Conservation (phyloP, 2,113 vertebrate genomes). For the Alethe diademata region DNA sequence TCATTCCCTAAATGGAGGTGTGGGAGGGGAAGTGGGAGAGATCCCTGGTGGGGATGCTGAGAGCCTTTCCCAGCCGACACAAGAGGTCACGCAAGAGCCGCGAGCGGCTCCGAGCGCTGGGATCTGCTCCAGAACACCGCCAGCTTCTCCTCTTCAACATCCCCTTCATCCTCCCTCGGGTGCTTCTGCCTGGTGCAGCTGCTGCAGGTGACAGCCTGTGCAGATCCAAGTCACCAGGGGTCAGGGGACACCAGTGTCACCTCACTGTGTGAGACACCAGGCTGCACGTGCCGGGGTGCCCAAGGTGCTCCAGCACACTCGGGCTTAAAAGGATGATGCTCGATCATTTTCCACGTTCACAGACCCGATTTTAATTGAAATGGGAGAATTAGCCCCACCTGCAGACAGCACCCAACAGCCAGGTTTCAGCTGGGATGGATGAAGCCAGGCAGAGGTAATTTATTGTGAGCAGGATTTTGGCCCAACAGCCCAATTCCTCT, state of each 20-base stretch:
- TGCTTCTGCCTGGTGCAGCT: rapidly evolving
- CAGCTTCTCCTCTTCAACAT: rapidly evolving
- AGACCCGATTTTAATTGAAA: background rate
- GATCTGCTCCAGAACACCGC: rapidly evolving
- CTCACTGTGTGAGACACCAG: rapidly evolving
- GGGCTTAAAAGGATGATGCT: too few relatives aligned
- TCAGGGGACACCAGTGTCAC: background rate
- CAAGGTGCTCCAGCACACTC: rapidly evolving
- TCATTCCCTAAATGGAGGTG: rapidly evolving
- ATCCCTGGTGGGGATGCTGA: rapidly evolving
- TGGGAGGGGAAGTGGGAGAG: rapidly evolving
- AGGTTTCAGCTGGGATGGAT: background rate
- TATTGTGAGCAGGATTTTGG: background rate
- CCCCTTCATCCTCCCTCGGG: rapidly evolving
- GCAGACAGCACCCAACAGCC: background rate
- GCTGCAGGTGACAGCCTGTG: rapidly evolving
- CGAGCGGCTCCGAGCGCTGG: rapidly evolving
- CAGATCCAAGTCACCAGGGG: rapidly evolving
- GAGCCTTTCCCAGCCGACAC: background rate
- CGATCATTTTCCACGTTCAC: rapidly evolving
- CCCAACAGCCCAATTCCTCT: rapidly evolving
- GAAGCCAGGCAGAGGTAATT: background rate
- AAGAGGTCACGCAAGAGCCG: slow-evolving; percentile 9
- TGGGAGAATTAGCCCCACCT: rapidly evolving
- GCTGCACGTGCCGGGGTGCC: rapidly evolving